These are phyloP conservation scores for Drosophila eohydei DNA, from an alignment of 2,888 invertebrate genomes.

Conservation along the genomic window DNA sequence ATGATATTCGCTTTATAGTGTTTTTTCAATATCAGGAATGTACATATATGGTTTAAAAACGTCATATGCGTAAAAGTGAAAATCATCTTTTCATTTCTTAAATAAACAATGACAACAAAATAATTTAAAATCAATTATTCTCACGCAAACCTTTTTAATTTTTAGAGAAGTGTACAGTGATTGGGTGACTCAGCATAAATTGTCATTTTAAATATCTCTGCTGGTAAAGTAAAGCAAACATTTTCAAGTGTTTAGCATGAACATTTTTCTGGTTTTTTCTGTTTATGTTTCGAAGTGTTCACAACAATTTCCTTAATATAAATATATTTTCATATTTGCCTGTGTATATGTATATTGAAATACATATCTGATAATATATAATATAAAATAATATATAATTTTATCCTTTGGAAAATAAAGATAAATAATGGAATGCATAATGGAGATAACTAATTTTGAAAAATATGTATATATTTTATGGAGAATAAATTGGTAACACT, in stretches of 20 bases:
- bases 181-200: constrained; percentile 60
- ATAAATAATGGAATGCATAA: no score
- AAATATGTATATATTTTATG: no score
- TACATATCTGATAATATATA: not conserved
- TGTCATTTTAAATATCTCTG: constrained; percentile 56
- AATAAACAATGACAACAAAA: constrained; percentile 74
- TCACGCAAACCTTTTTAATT: constrained; percentile 62
- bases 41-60: constrained; percentile 36
- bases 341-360: not conserved
- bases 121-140: constrained; percentile 77
- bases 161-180: constrained; percentile 64
- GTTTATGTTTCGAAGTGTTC: constrained; percentile 37
- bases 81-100: constrained; percentile 74
- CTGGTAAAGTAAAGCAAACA: constrained; percentile 60
- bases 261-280: constrained; percentile 37
- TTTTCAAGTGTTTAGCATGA: constrained; percentile 60
- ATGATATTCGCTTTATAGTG: not conserved
- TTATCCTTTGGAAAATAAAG: no score
- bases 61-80: constrained; percentile 52
- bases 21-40: not conserved
- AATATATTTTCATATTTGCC: not conserved
- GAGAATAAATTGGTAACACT: no score
- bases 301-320: constrained; percentile 46
- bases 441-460: no score
- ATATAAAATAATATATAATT: no score